phyloP scores from a whole-genome alignment of 2,888 invertebrate species.

The Rhimphoctona megacephalus region DNA sequence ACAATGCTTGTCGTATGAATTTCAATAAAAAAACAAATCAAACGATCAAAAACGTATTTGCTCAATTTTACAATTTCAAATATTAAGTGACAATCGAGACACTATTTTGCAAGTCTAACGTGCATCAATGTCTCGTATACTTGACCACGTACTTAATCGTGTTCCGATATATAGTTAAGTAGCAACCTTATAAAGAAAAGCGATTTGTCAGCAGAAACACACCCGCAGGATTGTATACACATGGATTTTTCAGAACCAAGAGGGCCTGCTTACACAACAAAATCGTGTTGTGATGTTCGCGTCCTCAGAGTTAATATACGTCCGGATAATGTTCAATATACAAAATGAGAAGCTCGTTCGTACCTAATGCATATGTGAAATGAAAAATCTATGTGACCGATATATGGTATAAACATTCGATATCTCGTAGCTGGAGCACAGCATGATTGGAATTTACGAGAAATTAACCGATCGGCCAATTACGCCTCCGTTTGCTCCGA shows the following conservation, averaged over 20 bases:
- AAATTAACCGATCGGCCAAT: conserved; percentile 80
- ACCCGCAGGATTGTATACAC: not conserved
- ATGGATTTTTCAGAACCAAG: not conserved
- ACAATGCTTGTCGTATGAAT: no score
- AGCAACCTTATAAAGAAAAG: conserved; percentile 63
- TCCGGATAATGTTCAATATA: conserved; percentile 31
- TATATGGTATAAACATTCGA: not conserved
- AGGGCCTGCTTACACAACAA: conserved; percentile 51
- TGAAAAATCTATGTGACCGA: conserved; percentile 5
- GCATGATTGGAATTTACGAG: conserved; percentile 73
- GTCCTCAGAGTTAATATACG: conserved; percentile 29
- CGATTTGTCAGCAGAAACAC: conserved; percentile 41
- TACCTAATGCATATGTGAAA: not conserved
- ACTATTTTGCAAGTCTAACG: not conserved
- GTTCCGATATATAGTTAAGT: conserved; percentile 40
- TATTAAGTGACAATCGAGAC: not conserved
- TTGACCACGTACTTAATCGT: conserved; percentile 35
- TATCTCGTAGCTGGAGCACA: conserved; percentile 22
- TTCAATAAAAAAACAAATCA: no score
- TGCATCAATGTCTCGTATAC: not conserved
- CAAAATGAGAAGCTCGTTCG: conserved; percentile 29
- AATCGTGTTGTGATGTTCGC: conserved; percentile 20
- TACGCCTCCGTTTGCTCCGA: conserved; percentile 73
- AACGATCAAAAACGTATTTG: no score
- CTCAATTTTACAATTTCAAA: not conserved